A percentile compares a stretch with the other conserved stretches of the same genome.
Evolutionary conservation across 2,888 invertebrate species (phyloP).

Genomic region (Asteroscopus sphinx): DNA sequence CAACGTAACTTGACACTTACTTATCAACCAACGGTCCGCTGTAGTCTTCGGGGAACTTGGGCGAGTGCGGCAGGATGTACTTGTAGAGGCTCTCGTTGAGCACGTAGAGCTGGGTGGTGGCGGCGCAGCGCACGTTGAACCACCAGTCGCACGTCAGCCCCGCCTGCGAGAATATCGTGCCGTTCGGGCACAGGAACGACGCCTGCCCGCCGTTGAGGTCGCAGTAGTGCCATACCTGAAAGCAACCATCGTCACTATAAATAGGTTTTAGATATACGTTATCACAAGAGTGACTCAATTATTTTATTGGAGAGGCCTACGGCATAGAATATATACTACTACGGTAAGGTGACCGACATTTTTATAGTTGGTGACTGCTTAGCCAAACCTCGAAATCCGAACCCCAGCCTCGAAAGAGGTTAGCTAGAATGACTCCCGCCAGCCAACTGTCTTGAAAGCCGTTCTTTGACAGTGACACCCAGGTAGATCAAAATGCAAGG

Average conservation of each 20-base stretch:
- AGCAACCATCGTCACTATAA: not conserved
- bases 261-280: not conserved
- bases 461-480: too few relatives aligned
- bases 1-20: constrained; percentile 78
- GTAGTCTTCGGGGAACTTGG: constrained; percentile 97
- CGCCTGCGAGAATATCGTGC: constrained; percentile 97
- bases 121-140: constrained; percentile 96
- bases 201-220: constrained; percentile 97
- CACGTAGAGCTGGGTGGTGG: constrained; percentile 95
- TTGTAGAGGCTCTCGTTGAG: constrained; percentile 96
- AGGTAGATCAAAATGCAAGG: too few relatives aligned
- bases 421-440: too few relatives aligned
- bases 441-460: too few relatives aligned
- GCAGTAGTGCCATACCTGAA: constrained; percentile 97
- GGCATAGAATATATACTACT: too few relatives aligned
- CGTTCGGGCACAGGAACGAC: constrained; percentile 96
- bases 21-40: constrained; percentile 96
- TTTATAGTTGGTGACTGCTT: too few relatives aligned
- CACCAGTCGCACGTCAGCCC: constrained; percentile 97
- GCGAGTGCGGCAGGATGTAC: constrained; percentile 95
- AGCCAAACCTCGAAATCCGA: too few relatives aligned
- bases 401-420: too few relatives aligned
- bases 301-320: too few relatives aligned
- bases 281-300: too few relatives aligned
- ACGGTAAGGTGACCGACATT: too few relatives aligned